These are phyloP conservation scores for Cheumatopsyche charites DNA, from an alignment of 1,140 invertebrate genomes.

Conservation along the genomic window DNA sequence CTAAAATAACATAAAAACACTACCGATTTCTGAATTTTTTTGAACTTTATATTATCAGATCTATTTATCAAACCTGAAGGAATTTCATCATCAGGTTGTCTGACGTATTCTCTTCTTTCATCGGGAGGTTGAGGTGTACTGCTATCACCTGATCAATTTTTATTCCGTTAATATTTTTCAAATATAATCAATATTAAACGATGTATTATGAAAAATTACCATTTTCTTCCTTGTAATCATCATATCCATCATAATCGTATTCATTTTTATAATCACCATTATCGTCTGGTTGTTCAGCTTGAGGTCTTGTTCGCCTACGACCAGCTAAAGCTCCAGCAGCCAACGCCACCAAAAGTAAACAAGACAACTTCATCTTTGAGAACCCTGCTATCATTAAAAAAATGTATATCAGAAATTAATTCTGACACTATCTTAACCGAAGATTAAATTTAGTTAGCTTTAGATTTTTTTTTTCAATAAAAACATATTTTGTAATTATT, in stretches of 20 bases:
- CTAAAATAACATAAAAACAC: slow-evolving; percentile 13
- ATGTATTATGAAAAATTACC: too few species aligned
- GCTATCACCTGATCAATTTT: not conserved
- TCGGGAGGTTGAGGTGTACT: slow-evolving; percentile 51
- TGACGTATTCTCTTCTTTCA: slow-evolving; percentile 49
- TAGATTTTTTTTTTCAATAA: too few species aligned
- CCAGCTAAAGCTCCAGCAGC: slow-evolving; percentile 2
- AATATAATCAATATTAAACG: too few species aligned
- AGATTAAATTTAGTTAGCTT: too few species aligned
- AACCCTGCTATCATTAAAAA: not conserved
- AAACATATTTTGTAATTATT: too few species aligned
- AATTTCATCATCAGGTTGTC: slow-evolving; percentile 51
- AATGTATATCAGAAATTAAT: too few species aligned
- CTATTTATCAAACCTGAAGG: slow-evolving; percentile 43
- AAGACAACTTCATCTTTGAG: slow-evolving; percentile 7
- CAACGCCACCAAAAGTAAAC: slow-evolving; percentile 13
- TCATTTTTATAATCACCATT: slow-evolving; percentile 26
- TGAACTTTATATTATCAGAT: slow-evolving; percentile 25
- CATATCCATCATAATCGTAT: slow-evolving; percentile 39
- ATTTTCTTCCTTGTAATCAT: slow-evolving; percentile 50
- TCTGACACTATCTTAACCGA: too few species aligned
- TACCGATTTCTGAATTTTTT: not conserved
- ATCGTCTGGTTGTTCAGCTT: slow-evolving; percentile 14
- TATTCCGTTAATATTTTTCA: too few species aligned
- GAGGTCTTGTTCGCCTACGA: slow-evolving; percentile 8